Base-by-base conservation (phyloP, 2,797 vertebrate genomes). In the Luscinia megarhynchos region DNA sequence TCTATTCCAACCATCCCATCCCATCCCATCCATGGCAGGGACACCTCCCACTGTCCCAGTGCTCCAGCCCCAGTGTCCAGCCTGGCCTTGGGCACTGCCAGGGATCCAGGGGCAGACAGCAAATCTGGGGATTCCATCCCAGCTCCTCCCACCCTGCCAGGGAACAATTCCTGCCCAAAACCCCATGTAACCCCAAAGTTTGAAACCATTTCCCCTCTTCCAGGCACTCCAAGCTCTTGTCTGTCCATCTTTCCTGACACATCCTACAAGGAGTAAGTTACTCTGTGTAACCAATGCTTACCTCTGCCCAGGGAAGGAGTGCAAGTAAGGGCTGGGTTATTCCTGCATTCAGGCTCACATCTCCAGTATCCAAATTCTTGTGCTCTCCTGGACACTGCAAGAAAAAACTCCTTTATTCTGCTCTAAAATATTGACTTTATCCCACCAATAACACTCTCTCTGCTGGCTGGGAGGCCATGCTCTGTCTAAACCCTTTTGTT, bases 321-420 rank as follows among this genome's bases (percentile, higher is more conserved):
- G 2, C 9, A 15, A 27, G 26, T 14, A 11, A 82, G 19, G 4
- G 16, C 12, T 30, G 64, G 1, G 0, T 21, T 30, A 12, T 27
- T 50, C n/a, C 78, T 36, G 1, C 0, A 2, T 7, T 29, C n/a
- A 21, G 64, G 22, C 23, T 77, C 53, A 11, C 3, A 2, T 3
- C 62, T 74, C 40, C 66, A 43, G 15, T 5, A 45, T 8, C 80
- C 9, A 0, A 88, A 63, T 7, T 27, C 58, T 40, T 2, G 2
- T 5, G 6, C 9, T 64, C 16, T 5, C 11, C 0, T 12, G 54
- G 43, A 46, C 77, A 10, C 55, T 14, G 43, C 1, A 4, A 73
- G 45, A 55, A 87, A 61, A 40, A 83, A 58, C 1, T 21, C 26
- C 5, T 26, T 83, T 23, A 36, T 6, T n/a, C 51, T 76, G 30